Evolutionary conservation across 2,888 invertebrate genomes (phyloP).

Genomic region (Eumacrocentrus americanus): DNA sequence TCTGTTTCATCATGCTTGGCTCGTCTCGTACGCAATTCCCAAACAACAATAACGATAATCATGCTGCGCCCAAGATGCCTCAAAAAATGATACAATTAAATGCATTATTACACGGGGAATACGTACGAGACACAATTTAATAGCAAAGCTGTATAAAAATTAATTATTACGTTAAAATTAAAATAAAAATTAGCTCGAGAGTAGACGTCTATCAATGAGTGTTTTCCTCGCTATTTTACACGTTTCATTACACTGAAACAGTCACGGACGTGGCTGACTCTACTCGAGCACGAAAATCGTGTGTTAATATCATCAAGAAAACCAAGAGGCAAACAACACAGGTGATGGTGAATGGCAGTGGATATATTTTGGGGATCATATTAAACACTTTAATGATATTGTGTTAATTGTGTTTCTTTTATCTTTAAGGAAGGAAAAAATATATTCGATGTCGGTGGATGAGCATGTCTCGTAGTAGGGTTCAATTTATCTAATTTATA

Average conservation of each 20-base stretch:
- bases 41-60: conserved; percentile 42
- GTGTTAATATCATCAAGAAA: conserved; percentile 43
- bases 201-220: conserved; percentile 56
- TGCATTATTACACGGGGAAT: conserved; percentile 27
- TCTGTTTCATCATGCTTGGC: conserved; percentile 40
- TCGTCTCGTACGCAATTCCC: conserved; percentile 40
- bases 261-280: not conserved
- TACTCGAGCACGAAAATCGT: conserved; percentile 9
- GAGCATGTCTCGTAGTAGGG: too few relatives aligned
- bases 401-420: too few relatives aligned
- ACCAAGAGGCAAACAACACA: conserved; percentile 60
- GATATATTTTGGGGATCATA: conserved; percentile 27
- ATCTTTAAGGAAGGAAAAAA: too few relatives aligned
- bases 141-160: not conserved
- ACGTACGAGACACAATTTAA: conserved; percentile 33
- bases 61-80: conserved; percentile 55
- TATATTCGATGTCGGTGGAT: too few relatives aligned
- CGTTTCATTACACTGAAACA: not conserved
- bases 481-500: too few relatives aligned
- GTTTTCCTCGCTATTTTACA: conserved; percentile 10
- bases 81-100: conserved; percentile 48
- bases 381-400: too few relatives aligned
- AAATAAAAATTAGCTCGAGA: conserved; percentile 30
- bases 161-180: conserved; percentile 22
- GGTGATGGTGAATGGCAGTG: conserved; percentile 31